phyloP scores from a whole-genome alignment of 2,797 vertebrate species.

The Hephaestus fuliginosus region DNA sequence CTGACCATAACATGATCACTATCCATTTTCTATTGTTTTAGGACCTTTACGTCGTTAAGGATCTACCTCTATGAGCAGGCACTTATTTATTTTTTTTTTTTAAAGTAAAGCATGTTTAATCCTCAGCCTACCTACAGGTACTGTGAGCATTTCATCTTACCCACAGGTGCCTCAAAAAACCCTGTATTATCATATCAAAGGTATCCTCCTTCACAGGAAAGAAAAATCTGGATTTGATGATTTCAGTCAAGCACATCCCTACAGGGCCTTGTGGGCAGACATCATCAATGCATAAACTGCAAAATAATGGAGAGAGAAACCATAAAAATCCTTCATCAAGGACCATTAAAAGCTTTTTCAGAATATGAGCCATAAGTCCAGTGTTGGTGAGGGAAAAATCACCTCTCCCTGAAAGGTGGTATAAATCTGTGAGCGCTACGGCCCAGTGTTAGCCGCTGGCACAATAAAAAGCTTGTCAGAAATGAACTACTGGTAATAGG shows the following conservation, averaged over 20 bases:
- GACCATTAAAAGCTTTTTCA: conserved; percentile 74
- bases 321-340: conserved; percentile 77
- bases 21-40: conserved; percentile 22
- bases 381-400: conserved; percentile 69
- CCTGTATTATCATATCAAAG: conserved; percentile 80
- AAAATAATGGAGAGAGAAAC: conserved; percentile 76
- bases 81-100: background rate
- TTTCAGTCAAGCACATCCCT: conserved; percentile 67
- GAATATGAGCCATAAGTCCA: conserved; percentile 73
- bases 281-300: conserved; percentile 78
- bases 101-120: conserved; percentile 53
- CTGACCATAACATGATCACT: conserved; percentile 3
- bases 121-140: conserved; percentile 54
- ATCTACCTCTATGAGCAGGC: too few species aligned
- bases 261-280: conserved; percentile 66
- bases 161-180: conserved; percentile 61
- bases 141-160: conserved; percentile 54
- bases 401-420: conserved; percentile 62
- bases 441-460: conserved; percentile 63
- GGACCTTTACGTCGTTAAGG: background rate
- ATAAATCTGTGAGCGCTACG: conserved; percentile 67
- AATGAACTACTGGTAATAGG: conserved; percentile 75
- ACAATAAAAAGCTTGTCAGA: conserved; percentile 78
- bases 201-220: conserved; percentile 59
- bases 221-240: conserved; percentile 72